Base-by-base conservation (phyloP, 2,797 vertebrate species). In the Sylvia borin region DNA sequence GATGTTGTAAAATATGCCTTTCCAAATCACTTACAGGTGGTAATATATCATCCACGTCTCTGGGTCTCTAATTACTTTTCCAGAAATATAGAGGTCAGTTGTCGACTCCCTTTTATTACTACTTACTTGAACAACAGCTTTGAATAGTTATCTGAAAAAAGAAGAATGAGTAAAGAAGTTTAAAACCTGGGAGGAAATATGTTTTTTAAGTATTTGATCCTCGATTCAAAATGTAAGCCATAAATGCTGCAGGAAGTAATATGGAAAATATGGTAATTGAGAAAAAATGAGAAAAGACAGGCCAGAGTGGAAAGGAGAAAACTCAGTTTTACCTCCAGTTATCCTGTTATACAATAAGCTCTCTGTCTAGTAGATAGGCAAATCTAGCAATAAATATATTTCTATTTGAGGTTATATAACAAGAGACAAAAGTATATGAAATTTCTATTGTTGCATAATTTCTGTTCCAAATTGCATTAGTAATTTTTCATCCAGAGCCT, bases 91-190 rank as follows among this genome's bases (percentile, higher is more conserved):
- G 83, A 95, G 96, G 90, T 96, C 96, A 96, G 76, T 97, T 97
- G 50, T 88, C 88, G 96, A 94, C 76, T 96, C 86, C 92, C 94
- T 97, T 97, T 97, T 95, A 83, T 96, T 96, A 96, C 94, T 95
- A 71, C 81, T 96, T 94, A 94, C 75, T 67, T 16, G 4, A 97
- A 93, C 65, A 95, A 92, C 88, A 95, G 31, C 66, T 97, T 97
- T 92, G 72, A 97, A 93, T 85, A 71, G 48, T 85, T 94, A 76
- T 80, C 92, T 94, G 83, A 72, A 66, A 90, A 90, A 74, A 40
- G 79, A 47, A 36, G 22, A 55, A n/a, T 22, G 16, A 94, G 43
- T 90, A 83, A 96, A 92, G 82, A 94, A 95, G 27, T 89, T 95
- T 96, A 89, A 96, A 96, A 94, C 54, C 67, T 81, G 25, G 65